Evolutionary conservation across 2,888 invertebrate genomes (phyloP), one percentile per base, ranked within the genome.

Genomic region (Eilema sororculum): DNA sequence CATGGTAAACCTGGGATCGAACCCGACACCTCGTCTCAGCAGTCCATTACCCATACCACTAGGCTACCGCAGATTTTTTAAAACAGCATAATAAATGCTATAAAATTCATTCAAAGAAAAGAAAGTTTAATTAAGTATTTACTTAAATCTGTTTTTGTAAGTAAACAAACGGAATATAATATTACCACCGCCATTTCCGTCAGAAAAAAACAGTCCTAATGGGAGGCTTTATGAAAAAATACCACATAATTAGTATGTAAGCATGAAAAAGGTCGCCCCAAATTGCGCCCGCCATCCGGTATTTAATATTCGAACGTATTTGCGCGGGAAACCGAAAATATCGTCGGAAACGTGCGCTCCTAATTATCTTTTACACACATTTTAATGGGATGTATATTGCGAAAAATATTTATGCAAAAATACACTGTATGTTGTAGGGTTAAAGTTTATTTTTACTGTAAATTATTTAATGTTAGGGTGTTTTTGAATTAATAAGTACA

Each of bases 241-340:
- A 68, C 66, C 59, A 73, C 75, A 67, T 72, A 79, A 77, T 78
- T 79, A 76, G 67, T 76, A 69, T 70, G 60, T 63, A 68, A 72
- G 69, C 71, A 75, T 71, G 72, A 75, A 80, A 84, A 85, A 81
- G 75, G 76, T 74, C 74, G 72, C 79, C 74, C 76, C 67, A 78
- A 83, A 86, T 85, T 81, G 75, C 71, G 70, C 67, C 76, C 75
- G 81, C 77, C 86, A 84, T 84, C 88, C 86, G 90, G 88, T 85
- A 84, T 86, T 85, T 85, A 30, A 30, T 28, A 30, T 30, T 52
- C 52, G 77, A 89, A 90, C 86, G 87, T 79, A 85, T 91, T 93
- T 88, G 92, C 90, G 93, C 93, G 92, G 93, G 90, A 93, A 93
- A 89, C 90, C 84, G 80, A 88, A 89, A 82, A 91, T 90, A 89